Evolutionary conservation across 1,140 invertebrate species (phyloP).

Genomic region (Leptinotarsa lineolata): DNA sequence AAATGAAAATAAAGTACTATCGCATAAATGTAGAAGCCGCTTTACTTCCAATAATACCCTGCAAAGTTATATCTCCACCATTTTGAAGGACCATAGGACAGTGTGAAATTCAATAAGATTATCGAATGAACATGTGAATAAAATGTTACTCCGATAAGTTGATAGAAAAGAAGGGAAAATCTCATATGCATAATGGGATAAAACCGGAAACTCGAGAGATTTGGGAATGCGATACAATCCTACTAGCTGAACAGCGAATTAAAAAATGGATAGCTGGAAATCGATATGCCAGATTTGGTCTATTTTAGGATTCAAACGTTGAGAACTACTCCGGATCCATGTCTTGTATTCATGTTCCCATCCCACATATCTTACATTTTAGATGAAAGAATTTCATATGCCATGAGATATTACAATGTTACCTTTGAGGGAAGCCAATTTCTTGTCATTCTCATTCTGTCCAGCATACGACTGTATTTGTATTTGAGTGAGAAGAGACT

Average conservation of each 20-base stretch:
- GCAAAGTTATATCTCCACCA: neutral
- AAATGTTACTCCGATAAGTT: slow-evolving; percentile 24
- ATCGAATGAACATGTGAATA: slow-evolving; percentile 18
- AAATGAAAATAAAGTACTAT: neutral
- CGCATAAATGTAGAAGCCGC: neutral
- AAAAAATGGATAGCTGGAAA: slow-evolving; percentile 10
- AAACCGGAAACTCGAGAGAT: slow-evolving; percentile 16
- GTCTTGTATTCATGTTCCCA: too few species aligned
- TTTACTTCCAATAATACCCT: neutral
- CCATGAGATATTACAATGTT: too few species aligned
- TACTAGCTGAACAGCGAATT: slow-evolving; percentile 12
- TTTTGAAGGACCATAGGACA: slow-evolving; percentile 3
- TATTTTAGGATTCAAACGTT: slow-evolving; percentile 12
- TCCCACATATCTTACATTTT: too few species aligned
- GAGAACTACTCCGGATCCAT: neutral
- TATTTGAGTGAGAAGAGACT: too few species aligned
- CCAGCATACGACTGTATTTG: too few species aligned
- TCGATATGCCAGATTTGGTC: slow-evolving; percentile 17
- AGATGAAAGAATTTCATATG: too few species aligned
- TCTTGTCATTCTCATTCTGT: too few species aligned
- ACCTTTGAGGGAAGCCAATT: too few species aligned
- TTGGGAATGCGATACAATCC: slow-evolving; percentile 20
- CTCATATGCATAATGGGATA: slow-evolving; percentile 23
- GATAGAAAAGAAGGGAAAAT: slow-evolving; percentile 23
- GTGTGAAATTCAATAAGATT: slow-evolving; percentile 19